Evolutionary conservation across 30 jellyfish, hydroid and myxozoan genomes (phyloP), one percentile per base, ranked within the genome.

Genomic region (Phacellophora camtschatica): DNA sequence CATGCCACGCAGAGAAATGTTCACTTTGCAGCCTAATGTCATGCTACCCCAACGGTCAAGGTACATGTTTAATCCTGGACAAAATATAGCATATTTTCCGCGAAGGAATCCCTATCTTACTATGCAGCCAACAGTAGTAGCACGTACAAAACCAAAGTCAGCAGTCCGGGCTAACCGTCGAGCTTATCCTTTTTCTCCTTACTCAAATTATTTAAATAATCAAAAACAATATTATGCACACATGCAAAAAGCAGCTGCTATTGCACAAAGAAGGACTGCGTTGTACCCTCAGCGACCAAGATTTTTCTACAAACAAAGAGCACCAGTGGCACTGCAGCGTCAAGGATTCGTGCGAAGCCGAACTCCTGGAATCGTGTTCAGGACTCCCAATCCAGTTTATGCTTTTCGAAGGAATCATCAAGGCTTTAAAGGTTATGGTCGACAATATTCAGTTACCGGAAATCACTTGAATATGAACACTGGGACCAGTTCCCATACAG

Each of bases 401-500:
- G 50, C 51, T 15, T 29, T 43, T 24, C 39, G 70, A 10, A 23
- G 71, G 16, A 41, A 76, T 48, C 71, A 41, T 12, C 69, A 73
- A 39, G 49, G 49, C 41, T 82, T 74, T 0, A 16, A n/a, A 8
- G 23, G 62, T 31, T 63, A 77, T 48, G 77, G 59, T 28, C 67
- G 90, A 27, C 81, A 68, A 20, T 66, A 68, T 27, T 29, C 90
- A n/a, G 58, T 50, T 19, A 22, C 82, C 61, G 79, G 90, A 31
- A 77, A 77, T 32, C 77, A 58, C 37, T 46, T 77, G 82, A 61
- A 62, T 35, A 50, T 68, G 68, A 77, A 77, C 74, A 77, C 79
- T 30, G 90, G 82, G 7, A 77, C 90, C 0, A 50, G 68, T 34
- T 77, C 90, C 2, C 90, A 77, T 46, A 77, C 90, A 7, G 45